Conservation (phyloP, 2,113 vertebrate genomes). For the Muntiacus reevesi region DNA sequence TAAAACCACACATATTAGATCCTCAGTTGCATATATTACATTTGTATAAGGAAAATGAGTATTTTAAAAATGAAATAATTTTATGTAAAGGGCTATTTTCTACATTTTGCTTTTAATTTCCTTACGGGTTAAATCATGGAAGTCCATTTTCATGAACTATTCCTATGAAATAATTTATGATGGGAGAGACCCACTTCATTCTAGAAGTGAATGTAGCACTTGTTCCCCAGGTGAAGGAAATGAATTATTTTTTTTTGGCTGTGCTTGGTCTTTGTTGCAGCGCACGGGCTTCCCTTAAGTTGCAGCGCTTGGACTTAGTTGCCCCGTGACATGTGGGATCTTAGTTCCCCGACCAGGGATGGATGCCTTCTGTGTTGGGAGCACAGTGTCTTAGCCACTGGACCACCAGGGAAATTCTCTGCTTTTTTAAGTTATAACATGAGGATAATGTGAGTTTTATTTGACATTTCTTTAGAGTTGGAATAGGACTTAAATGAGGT, state of each 20-base stretch:
- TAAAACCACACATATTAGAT: background rate
- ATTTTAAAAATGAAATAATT: background rate
- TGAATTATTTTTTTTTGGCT: background rate
- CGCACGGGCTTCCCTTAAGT: too few relatives aligned
- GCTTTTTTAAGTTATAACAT: background rate
- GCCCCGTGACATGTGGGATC: background rate
- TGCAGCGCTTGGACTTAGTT: background rate
- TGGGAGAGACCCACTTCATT: background rate
- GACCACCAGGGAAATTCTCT: background rate
- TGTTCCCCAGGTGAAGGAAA: background rate
- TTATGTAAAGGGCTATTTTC: background rate
- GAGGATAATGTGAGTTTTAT: background rate
- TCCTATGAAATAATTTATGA: background rate
- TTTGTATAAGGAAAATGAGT: background rate
- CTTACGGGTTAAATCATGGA: background rate
- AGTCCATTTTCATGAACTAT: background rate
- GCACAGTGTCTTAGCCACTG: background rate
- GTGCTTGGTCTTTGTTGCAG: background rate
- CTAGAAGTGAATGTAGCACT: background rate
- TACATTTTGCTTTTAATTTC: slow-evolving; percentile 21
- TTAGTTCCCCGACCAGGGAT: background rate
- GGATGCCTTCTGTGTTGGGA: background rate
- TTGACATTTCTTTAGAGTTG: background rate
- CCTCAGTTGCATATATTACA: background rate
- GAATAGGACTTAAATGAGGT: background rate